Conservation (phyloP, 2,113 vertebrate genomes). For the Callithrix jacchus region DNA sequence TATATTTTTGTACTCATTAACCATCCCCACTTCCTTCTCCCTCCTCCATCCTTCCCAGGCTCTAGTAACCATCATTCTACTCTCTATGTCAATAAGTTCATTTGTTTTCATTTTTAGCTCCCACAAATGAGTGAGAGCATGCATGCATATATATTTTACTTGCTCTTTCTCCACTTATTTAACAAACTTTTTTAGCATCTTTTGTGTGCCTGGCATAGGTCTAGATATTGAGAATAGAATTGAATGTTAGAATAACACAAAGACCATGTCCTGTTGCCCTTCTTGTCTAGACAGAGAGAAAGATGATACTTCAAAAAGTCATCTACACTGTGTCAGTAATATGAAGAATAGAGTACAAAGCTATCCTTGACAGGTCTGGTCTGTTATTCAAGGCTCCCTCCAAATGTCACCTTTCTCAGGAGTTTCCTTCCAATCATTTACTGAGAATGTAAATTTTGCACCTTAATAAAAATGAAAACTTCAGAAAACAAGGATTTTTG, state of each 20-base stretch:
- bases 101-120: too few relatives aligned
- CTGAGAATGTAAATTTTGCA: neutral
- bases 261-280: neutral
- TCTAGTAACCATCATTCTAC: too few relatives aligned
- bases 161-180: neutral
- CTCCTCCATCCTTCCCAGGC: too few relatives aligned
- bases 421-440: neutral
- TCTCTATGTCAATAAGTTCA: too few relatives aligned
- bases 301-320: neutral
- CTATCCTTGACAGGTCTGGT: neutral
- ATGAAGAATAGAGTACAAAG: fast-evolving
- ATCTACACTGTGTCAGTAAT: neutral
- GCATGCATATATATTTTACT: neutral
- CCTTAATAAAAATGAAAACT: neutral
- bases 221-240: neutral
- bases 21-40: too few relatives aligned
- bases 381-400: neutral
- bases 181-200: neutral
- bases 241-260: neutral
- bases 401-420: neutral
- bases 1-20: too few relatives aligned
- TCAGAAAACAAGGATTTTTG: neutral
- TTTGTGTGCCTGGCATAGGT: neutral
- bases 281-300: neutral
- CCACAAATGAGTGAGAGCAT: too few relatives aligned